Percentiles rank a stretch among this genome's conserved stretches.
Evolutionary conservation across 2,888 invertebrate species (phyloP).

Genomic region (Syritta pipiens): DNA sequence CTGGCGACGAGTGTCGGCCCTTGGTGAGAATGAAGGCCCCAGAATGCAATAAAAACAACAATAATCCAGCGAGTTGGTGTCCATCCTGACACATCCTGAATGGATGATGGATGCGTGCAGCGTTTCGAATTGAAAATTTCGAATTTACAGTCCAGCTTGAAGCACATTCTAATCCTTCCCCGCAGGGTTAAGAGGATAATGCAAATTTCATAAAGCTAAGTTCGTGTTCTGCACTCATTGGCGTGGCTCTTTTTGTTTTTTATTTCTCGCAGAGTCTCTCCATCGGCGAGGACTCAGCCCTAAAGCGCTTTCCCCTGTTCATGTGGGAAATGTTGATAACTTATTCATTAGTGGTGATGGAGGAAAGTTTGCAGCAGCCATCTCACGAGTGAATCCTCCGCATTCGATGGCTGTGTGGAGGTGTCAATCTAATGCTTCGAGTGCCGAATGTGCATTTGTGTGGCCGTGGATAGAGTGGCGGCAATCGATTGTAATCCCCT

Average conservation of each 20-base stretch:
- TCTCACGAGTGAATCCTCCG: conserved; percentile 14
- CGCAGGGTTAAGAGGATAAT: conserved; percentile 46
- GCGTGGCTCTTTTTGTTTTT: background rate
- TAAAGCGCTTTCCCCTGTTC: conserved; percentile 60
- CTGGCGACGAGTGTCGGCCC: too few species aligned
- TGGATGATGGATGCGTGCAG: conserved; percentile 40
- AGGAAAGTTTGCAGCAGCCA: conserved; percentile 24
- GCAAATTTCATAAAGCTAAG: conserved; percentile 53
- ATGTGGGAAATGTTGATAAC: conserved; percentile 44
- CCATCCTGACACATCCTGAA: conserved; percentile 20
- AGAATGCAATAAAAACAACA: conserved; percentile 40
- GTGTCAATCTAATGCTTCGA: conserved; percentile 57
- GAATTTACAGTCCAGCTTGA: conserved; percentile 4
- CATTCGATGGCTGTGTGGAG: conserved; percentile 3
- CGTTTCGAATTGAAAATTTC: conserved; percentile 31
- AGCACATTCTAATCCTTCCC: conserved; percentile 19
- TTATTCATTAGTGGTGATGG: conserved; percentile 55
- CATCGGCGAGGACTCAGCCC: background rate
- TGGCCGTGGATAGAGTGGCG: conserved; percentile 11
- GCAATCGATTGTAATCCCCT: conserved; percentile 58
- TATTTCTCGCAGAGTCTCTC: conserved; percentile 1
- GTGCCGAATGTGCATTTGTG: conserved; percentile 14
- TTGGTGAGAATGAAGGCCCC: background rate
- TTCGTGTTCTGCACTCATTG: background rate
- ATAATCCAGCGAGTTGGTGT: conserved; percentile 17